These are phyloP conservation scores for Adelognathus sp. DNA, from an alignment of 2,888 invertebrate species.

Conservation along the genomic window DNA sequence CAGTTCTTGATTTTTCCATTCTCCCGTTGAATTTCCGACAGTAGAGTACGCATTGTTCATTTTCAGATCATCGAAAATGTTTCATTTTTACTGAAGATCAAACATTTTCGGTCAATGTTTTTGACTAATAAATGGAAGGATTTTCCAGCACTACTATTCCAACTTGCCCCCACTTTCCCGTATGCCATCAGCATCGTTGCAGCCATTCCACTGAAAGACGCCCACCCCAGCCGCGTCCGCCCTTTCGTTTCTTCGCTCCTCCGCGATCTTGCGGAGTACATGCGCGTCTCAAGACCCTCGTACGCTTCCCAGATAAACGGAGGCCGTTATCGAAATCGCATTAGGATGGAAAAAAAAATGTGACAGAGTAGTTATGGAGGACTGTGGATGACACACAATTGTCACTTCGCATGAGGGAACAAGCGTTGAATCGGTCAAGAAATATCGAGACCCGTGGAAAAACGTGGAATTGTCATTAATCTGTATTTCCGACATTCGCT, in stretches of 20 bases:
- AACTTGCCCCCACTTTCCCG: conserved; percentile 4
- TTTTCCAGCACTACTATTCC: background rate
- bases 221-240: background rate
- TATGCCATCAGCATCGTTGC: background rate
- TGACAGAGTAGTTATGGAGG: background rate
- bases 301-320: conserved; percentile 69
- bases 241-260: background rate
- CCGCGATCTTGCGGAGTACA: conserved; percentile 8
- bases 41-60: background rate
- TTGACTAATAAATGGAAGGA: no score
- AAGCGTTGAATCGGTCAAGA: background rate
- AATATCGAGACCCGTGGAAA: background rate
- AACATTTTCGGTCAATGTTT: background rate
- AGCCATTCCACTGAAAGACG: conserved; percentile 24
- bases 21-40: background rate
- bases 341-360: conserved; percentile 68
- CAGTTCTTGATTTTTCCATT: background rate
- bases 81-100: background rate
- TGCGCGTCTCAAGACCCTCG: conserved; percentile 25
- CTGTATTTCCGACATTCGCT: background rate
- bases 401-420: background rate
- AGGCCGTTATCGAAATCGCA: conserved; percentile 76
- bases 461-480: conserved; percentile 9
- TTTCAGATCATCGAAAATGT: background rate
- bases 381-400: background rate